phyloP scores from a whole-genome alignment of 1,140 invertebrate species.

The Panagrolaimus sp. region DNA sequence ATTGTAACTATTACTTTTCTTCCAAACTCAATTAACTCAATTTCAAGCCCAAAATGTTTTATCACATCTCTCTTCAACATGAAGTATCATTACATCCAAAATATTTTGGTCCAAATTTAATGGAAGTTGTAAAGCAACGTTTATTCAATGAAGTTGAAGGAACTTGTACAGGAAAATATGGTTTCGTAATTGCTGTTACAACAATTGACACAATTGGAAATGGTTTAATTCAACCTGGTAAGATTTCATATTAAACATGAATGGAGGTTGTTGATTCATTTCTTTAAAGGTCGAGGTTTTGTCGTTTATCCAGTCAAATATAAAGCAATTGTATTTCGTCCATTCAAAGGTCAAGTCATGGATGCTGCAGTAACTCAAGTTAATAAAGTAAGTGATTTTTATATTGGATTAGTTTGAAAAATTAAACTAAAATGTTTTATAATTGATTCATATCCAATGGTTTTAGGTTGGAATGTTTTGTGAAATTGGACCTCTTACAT shows the following conservation, averaged over 20 bases:
- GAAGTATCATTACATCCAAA: constrained; percentile 94
- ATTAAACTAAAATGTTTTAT: too few species aligned
- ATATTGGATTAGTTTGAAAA: too few species aligned
- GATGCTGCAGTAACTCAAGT: constrained; percentile 98
- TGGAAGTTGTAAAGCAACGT: constrained; percentile 96
- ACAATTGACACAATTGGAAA: constrained; percentile 97
- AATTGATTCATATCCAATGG: too few species aligned
- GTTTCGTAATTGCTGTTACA: constrained; percentile 98
- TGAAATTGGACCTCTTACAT: constrained; percentile 93
- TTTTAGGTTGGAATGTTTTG: constrained; percentile 84
- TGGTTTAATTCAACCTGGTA: constrained; percentile 89
- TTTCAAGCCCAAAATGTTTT: constrained; percentile 43
- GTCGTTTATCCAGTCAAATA: constrained; percentile 98
- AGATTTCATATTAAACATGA: not conserved
- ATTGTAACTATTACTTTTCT: too few species aligned
- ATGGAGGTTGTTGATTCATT: too few species aligned
- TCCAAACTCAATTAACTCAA: too few species aligned
- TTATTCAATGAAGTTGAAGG: constrained; percentile 98
- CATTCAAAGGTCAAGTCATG: constrained; percentile 97
- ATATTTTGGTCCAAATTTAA: constrained; percentile 93
- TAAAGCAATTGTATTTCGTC: constrained; percentile 96
- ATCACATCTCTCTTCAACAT: constrained; percentile 83
- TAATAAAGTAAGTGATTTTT: not conserved
- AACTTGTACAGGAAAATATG: constrained; percentile 96
- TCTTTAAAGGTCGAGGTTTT: constrained; percentile 73